These are phyloP conservation scores for Ciconia maguari DNA, from an alignment of 2,113 vertebrate species.

Conservation along the genomic window DNA sequence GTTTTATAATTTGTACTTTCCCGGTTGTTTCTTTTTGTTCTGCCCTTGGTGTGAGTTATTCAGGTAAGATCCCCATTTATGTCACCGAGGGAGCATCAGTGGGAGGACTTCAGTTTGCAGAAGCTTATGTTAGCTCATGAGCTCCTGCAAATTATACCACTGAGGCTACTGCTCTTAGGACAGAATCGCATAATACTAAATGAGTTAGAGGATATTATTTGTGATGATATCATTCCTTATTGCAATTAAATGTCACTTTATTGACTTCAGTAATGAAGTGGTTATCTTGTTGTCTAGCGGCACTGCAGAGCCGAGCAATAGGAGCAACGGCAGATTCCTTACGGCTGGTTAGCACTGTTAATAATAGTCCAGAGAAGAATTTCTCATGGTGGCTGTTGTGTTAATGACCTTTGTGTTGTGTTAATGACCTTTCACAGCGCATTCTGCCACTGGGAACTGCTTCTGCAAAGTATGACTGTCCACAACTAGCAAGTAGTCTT, in stretches of 20 bases:
- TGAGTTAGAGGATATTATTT: not conserved
- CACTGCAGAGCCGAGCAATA: not conserved
- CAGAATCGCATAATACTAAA: not conserved
- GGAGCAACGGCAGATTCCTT: not conserved
- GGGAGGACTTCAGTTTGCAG: not conserved
- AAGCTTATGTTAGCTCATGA: not conserved
- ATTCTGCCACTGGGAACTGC: not conserved
- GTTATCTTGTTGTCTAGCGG: not conserved
- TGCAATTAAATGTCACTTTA: not conserved
- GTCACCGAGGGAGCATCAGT: fast-evolving
- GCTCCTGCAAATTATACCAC: not conserved
- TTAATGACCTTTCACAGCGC: not conserved
- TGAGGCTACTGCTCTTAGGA: not conserved
- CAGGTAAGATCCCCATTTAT: fast-evolving
- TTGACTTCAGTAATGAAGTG: not conserved
- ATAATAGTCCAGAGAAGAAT: not conserved
- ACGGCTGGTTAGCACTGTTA: not conserved
- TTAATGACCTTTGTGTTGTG: constrained; percentile 27
- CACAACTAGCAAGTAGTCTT: fast-evolving
- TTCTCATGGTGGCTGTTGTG: not conserved
- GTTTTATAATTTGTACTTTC: not conserved
- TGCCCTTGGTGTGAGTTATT: not conserved
- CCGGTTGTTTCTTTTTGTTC: not conserved
- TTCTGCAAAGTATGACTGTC: not conserved
- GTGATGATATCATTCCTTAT: fast-evolving